Percentiles rank a stretch among this genome's conserved stretches.
Evolutionary conservation across 2,113 vertebrate genomes (phyloP).

Genomic region (Dromaius novaehollandiae): DNA sequence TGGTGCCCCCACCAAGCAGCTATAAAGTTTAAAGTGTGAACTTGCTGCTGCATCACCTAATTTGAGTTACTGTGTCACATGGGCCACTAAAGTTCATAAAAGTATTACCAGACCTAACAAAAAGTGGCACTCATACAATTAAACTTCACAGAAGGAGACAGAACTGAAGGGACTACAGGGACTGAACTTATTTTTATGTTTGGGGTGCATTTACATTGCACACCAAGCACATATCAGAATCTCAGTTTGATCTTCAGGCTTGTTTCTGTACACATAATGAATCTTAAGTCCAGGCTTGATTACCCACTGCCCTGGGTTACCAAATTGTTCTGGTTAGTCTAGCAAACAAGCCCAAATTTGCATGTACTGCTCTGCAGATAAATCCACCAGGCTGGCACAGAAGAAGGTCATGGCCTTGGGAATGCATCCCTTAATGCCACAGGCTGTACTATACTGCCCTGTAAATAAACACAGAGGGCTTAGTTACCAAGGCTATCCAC

Average conservation of each 20-base stretch:
- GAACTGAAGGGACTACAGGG: neutral
- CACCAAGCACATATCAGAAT: neutral
- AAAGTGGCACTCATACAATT: neutral
- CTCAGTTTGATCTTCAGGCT: neutral
- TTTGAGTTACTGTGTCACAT: neutral
- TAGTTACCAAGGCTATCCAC: neutral
- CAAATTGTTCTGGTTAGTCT: slow-evolving; percentile 26
- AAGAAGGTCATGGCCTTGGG: slow-evolving; percentile 30
- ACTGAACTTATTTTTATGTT: neutral
- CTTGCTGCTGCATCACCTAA: neutral
- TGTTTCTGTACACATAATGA: neutral
- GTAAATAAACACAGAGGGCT: neutral
- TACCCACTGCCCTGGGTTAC: slow-evolving; percentile 19
- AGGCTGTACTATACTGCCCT: neutral
- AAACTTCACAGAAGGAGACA: neutral
- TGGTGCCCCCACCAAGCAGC: neutral
- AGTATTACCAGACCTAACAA: neutral
- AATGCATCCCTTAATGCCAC: slow-evolving; percentile 9
- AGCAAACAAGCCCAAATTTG: slow-evolving; percentile 31
- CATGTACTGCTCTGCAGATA: slow-evolving; percentile 18
- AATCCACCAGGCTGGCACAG: slow-evolving; percentile 11
- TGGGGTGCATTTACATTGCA: neutral
- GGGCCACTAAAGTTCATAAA: neutral
- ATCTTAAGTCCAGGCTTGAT: slow-evolving; percentile 8
- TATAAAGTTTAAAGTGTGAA: neutral